Conservation (phyloP, 1,140 invertebrate genomes). For the Dendroctonus valens region DNA sequence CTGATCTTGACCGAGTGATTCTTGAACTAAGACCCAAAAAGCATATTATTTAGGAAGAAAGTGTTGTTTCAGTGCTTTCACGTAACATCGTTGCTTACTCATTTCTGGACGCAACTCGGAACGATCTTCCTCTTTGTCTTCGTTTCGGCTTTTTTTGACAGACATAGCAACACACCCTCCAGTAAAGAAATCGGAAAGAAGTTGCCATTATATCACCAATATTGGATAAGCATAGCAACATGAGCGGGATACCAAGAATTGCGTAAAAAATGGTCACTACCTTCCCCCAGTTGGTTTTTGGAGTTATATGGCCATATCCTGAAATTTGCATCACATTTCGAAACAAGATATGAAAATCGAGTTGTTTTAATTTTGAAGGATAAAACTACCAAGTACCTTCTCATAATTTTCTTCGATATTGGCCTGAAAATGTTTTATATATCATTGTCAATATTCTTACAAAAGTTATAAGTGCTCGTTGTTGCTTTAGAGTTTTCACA, state of each 20-base stretch:
- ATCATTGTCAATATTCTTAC: too few relatives aligned
- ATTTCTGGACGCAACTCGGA: constrained; percentile 24
- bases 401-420: too few relatives aligned
- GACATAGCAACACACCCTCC: constrained; percentile 85
- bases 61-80: constrained; percentile 2
- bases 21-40: constrained; percentile 37
- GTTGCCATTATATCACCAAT: constrained; percentile 96
- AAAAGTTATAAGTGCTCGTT: too few relatives aligned
- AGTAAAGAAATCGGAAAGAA: constrained; percentile 87
- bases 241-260: constrained; percentile 90
- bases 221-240: constrained; percentile 91
- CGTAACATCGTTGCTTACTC: constrained; percentile 25
- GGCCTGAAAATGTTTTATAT: too few relatives aligned
- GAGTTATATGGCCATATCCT: constrained; percentile 96
- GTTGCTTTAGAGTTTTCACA: too few relatives aligned
- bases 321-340: constrained; percentile 33
- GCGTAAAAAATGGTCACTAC: constrained; percentile 95
- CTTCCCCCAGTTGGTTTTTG: constrained; percentile 88
- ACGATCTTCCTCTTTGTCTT: constrained; percentile 50
- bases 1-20: constrained; percentile 52
- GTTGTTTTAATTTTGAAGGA: too few relatives aligned
- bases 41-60: not conserved
- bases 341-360: too few relatives aligned
- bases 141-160: constrained; percentile 77
- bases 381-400: too few relatives aligned